These are phyloP conservation scores for Rutpela maculata DNA, from an alignment of 2,888 invertebrate species.

Conservation along the genomic window DNA sequence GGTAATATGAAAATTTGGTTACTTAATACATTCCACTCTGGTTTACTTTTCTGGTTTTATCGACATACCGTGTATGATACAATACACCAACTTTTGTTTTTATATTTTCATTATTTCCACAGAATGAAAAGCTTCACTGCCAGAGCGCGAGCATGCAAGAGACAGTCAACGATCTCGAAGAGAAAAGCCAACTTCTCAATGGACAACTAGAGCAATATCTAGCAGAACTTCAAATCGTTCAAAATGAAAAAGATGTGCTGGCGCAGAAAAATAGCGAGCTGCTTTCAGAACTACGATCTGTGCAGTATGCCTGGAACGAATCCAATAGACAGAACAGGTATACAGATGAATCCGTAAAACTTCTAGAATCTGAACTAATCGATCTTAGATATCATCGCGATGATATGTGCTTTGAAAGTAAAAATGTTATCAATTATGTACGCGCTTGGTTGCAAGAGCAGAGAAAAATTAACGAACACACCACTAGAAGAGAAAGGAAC, in stretches of 20 bases:
- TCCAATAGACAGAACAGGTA: constrained; percentile 64
- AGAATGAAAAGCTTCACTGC: constrained; percentile 68
- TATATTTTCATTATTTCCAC: constrained; percentile 40
- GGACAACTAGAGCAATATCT: constrained; percentile 67
- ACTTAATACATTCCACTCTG: too few species aligned
- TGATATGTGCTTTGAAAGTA: constrained; percentile 70
- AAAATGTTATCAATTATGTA: constrained; percentile 69
- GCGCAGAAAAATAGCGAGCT: constrained; percentile 65
- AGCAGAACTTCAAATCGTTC: constrained; percentile 59
- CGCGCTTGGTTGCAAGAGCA: constrained; percentile 71
- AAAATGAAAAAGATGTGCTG: constrained; percentile 65
- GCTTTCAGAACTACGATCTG: constrained; percentile 62
- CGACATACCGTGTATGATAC: too few species aligned
- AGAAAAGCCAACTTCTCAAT: constrained; percentile 62
- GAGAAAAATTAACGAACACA: constrained; percentile 66
- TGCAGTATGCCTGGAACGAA: constrained; percentile 61
- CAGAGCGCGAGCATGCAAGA: constrained; percentile 63
- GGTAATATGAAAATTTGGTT: too few species aligned
- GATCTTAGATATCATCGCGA: constrained; percentile 66
- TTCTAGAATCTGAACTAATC: constrained; percentile 67
- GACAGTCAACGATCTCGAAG: constrained; percentile 60
- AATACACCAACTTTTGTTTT: too few species aligned
- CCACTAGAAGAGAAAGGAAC: constrained; percentile 58
- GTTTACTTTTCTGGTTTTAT: too few species aligned
- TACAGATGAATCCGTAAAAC: constrained; percentile 61